A percentile compares a stretch with the other conserved stretches of the same genome.
These are phyloP conservation scores for Zaprionus inermis DNA, from an alignment of 1,140 invertebrate species.

Conservation along the genomic window DNA sequence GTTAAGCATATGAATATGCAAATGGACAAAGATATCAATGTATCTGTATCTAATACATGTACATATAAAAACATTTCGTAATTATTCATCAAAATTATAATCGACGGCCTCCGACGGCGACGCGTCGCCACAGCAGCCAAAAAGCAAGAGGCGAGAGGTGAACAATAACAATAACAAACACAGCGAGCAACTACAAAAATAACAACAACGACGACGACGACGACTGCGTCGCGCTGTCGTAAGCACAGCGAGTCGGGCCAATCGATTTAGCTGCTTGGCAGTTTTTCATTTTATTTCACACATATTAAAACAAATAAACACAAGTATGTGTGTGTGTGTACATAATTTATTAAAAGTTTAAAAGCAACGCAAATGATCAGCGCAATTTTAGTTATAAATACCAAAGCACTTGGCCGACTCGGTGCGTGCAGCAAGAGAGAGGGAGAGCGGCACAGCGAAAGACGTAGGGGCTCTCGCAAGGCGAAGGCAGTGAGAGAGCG, in stretches of 20 bases:
- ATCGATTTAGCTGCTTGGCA: conserved; percentile 63
- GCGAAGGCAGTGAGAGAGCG: conserved; percentile 1
- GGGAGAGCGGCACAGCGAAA: not conserved
- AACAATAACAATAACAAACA: conserved; percentile 11
- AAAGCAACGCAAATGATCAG: conserved; percentile 54
- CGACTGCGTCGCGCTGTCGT: conserved; percentile 35
- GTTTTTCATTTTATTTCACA: conserved; percentile 74
- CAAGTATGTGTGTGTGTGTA: conserved; percentile 6
- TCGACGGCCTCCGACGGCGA: conserved; percentile 1
- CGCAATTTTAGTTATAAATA: conserved; percentile 71
- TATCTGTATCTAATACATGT: conserved; percentile 42
- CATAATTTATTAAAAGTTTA: conserved; percentile 77
- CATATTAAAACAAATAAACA: conserved; percentile 9
- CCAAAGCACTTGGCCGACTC: conserved; percentile 58
- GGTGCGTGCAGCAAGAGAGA: conserved; percentile 30
- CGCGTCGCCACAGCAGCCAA: conserved; percentile 33
- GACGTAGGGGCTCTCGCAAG: not conserved
- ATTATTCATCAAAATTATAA: conserved; percentile 69
- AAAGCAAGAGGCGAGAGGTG: conserved; percentile 23
- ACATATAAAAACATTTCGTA: conserved; percentile 61
- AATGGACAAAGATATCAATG: conserved; percentile 46
- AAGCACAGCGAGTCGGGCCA: conserved; percentile 43
- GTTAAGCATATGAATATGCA: conserved; percentile 34
- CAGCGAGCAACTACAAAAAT: conserved; percentile 32
- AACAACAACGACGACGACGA: conserved; percentile 30